Evolutionary conservation across 2,797 vertebrate species (phyloP).

Genomic region (Halcyon chelicuti): DNA sequence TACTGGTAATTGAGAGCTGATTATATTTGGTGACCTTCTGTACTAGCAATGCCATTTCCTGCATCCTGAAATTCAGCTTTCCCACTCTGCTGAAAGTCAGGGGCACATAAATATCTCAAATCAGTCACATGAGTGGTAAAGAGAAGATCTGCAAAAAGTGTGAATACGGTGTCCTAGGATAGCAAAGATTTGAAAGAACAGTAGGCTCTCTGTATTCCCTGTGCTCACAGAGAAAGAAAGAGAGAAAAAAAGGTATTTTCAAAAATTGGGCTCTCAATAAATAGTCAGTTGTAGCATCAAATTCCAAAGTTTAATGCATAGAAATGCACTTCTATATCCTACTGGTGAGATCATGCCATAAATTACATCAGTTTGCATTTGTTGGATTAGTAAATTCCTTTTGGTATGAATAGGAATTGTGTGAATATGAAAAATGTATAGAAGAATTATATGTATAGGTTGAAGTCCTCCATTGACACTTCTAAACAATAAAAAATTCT

Average conservation of each 20-base stretch:
- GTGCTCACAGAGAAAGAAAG: not conserved
- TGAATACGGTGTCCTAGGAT: not conserved
- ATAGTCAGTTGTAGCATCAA: not conserved
- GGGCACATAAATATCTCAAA: not conserved
- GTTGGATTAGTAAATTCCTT: not conserved
- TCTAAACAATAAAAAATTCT: not conserved
- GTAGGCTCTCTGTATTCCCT: not conserved
- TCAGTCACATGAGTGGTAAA: not conserved
- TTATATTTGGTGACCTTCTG: conserved; percentile 32
- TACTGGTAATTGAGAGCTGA: not conserved
- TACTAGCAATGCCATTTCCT: not conserved
- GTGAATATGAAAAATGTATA: not conserved
- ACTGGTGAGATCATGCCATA: not conserved
- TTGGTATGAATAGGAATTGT: not conserved
- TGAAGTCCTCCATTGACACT: not conserved
- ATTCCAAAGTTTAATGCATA: not conserved
- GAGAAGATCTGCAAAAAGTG: not conserved
- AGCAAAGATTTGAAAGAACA: not conserved
- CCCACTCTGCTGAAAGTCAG: not conserved
- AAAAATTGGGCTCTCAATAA: not conserved
- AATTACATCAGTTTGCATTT: not conserved
- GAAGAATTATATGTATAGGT: not conserved
- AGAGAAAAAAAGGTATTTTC: not conserved
- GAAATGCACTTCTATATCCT: not conserved
- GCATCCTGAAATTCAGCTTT: not conserved